Conservation (phyloP, 2,888 invertebrate species). For the Tetragnatha montana region DNA sequence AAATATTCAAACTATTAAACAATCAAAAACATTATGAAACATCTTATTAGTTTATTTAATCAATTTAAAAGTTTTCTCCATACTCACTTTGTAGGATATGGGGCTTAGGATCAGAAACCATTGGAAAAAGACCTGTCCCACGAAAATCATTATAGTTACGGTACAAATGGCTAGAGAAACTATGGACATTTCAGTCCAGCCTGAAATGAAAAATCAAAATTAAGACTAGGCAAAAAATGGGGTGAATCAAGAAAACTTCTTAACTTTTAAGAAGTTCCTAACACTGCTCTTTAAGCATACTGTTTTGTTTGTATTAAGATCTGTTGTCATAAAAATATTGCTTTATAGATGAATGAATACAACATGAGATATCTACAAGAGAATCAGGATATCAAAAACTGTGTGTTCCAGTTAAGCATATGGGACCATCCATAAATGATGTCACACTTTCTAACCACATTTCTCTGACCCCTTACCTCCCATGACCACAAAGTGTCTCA, state of each 20-base stretch:
- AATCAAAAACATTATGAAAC: neutral
- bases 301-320: too few species aligned
- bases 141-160: slow-evolving; percentile 68
- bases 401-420: neutral
- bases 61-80: neutral
- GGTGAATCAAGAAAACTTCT: neutral
- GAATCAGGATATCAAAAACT: neutral
- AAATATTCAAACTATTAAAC: neutral
- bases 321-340: too few species aligned
- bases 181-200: slow-evolving; percentile 68
- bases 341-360: neutral
- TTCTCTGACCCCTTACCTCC: too few species aligned
- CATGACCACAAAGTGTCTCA: too few species aligned
- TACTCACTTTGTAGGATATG: slow-evolving; percentile 66
- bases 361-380: too few species aligned
- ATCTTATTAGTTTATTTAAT: neutral
- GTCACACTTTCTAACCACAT: too few species aligned
- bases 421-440: neutral
- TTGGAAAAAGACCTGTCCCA: slow-evolving; percentile 66
- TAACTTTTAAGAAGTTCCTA: neutral
- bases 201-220: slow-evolving; percentile 24
- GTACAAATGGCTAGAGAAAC: slow-evolving; percentile 68
- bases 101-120: slow-evolving; percentile 68
- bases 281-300: neutral
- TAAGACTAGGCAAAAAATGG: neutral